Percentiles rank a stretch among this genome's conserved stretches.
phyloP scores from a whole-genome alignment of 2,797 vertebrate species.

The Kryptolebias ocellatus region DNA sequence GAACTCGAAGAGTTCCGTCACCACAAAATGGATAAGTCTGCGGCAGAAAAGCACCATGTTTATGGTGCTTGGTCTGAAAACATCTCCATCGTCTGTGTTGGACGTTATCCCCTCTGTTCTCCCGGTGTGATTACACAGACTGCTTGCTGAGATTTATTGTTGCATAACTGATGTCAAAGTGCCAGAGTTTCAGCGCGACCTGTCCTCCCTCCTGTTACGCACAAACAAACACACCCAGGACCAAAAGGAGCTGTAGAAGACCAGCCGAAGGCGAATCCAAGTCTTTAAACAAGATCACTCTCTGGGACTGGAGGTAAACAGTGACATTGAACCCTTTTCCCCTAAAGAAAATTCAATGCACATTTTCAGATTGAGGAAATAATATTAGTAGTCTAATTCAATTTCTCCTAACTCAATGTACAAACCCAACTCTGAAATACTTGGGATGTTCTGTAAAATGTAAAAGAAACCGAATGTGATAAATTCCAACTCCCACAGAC shows the following conservation, averaged over 20 bases:
- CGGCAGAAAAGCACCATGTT: not conserved
- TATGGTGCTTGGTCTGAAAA: not conserved
- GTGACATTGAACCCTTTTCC: not conserved
- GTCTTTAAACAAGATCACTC: not conserved
- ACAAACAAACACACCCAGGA: not conserved
- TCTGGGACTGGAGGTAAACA: not conserved
- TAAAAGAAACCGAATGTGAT: no score
- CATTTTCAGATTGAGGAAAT: not conserved
- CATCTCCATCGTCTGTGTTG: conserved; percentile 20
- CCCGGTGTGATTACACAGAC: conserved; percentile 24
- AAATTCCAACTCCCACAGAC: no score
- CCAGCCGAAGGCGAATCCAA: conserved; percentile 1
- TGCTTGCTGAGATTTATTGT: conserved; percentile 25
- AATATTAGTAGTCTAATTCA: no score
- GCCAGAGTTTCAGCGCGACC: conserved; percentile 16
- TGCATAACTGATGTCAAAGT: conserved; percentile 39
- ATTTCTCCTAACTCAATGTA: not conserved
- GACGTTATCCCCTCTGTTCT: conserved; percentile 18
- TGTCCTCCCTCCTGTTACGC: conserved; percentile 1
- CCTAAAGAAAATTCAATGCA: not conserved
- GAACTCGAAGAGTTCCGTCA: conserved; percentile 13
- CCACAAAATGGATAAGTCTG: conserved; percentile 20
- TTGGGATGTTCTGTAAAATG: no score
- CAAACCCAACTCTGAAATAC: no score
- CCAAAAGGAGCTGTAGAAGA: not conserved